Percentiles rank a stretch among this genome's conserved stretches.
These are phyloP conservation scores for Hemistola chrysoprasaria DNA, from an alignment of 2,888 invertebrate species.

Conservation along the genomic window DNA sequence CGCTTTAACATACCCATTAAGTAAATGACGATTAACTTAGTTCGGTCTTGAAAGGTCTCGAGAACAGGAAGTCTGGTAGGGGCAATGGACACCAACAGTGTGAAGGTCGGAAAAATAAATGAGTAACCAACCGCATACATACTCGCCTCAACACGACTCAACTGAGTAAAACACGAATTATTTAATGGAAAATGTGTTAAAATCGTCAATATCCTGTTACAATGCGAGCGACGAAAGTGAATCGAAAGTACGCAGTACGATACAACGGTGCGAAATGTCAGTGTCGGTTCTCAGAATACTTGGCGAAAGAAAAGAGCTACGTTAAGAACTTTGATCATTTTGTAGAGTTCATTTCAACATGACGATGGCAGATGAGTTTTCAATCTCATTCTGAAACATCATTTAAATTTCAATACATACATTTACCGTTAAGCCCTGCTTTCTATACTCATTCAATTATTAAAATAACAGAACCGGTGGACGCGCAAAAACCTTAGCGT, in stretches of 20 bases:
- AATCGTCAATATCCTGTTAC: conserved; percentile 14
- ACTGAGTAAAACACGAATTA: conserved; percentile 13
- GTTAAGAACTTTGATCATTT: conserved; percentile 7
- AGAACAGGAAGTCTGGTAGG: conserved; percentile 58
- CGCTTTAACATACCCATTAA: conserved; percentile 38
- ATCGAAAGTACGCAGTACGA: conserved; percentile 20
- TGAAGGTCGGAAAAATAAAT: conserved; percentile 56
- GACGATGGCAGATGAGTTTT: conserved; percentile 22
- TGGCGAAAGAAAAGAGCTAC: conserved; percentile 9
- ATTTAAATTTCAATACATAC: conserved; percentile 45
- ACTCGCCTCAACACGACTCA: conserved; percentile 14
- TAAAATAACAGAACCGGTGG: conserved; percentile 74
- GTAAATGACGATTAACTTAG: conserved; percentile 39
- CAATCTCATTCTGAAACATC: conserved; percentile 33
- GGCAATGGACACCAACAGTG: conserved; percentile 59
- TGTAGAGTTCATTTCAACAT: conserved; percentile 14
- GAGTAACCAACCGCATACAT: conserved; percentile 22
- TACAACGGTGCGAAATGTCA: conserved; percentile 5
- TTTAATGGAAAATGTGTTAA: conserved; percentile 5
- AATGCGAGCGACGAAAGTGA: conserved; percentile 15
- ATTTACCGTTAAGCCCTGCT: conserved; percentile 58
- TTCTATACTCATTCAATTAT: conserved; percentile 76
- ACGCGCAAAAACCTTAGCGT: conserved; percentile 74
- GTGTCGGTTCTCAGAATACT: conserved; percentile 7
- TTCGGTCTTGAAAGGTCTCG: conserved; percentile 46